Conservation (phyloP, 2,888 invertebrate genomes). For the Carpatolechia fugitivella region DNA sequence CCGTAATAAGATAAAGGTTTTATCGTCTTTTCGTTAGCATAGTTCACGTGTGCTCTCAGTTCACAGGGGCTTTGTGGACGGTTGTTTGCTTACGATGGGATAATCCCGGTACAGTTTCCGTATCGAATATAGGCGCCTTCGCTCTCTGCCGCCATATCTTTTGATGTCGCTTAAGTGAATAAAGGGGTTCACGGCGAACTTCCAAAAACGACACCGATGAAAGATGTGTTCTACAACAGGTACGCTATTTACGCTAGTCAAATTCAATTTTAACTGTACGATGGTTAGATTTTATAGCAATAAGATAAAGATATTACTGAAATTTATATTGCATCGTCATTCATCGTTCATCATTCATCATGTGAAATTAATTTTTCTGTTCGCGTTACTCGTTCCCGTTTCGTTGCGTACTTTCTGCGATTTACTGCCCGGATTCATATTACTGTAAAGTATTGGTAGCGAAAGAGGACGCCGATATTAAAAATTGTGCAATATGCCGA, state of each 20-base stretch:
- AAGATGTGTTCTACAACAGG: conserved; percentile 19
- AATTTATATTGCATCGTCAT: conserved; percentile 68
- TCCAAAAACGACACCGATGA: conserved; percentile 18
- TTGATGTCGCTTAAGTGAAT: conserved; percentile 50
- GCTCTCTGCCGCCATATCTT: conserved; percentile 40
- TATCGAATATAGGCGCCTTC: conserved; percentile 46
- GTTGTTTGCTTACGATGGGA: conserved; percentile 65
- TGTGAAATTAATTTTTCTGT: conserved; percentile 68
- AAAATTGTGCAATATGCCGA: conserved; percentile 27
- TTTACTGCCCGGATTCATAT: conserved; percentile 63
- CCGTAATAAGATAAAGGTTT: conserved; percentile 75
- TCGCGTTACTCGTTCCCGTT: conserved; percentile 51
- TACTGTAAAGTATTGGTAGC: conserved; percentile 51
- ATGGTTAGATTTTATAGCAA: conserved; percentile 35
- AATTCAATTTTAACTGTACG: too few relatives aligned
- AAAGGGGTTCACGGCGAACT: conserved; percentile 36
- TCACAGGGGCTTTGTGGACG: conserved; percentile 53
- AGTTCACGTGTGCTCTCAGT: conserved; percentile 58
- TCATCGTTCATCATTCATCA: conserved; percentile 77
- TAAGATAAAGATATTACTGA: conserved; percentile 43
- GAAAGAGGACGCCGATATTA: conserved; percentile 49
- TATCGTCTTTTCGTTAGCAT: conserved; percentile 73
- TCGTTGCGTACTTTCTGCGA: conserved; percentile 59
- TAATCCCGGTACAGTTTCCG: conserved; percentile 62
- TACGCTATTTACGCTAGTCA: too few relatives aligned